These are phyloP conservation scores for Centruroides sculpturatus DNA, from an alignment of 1,140 invertebrate species.

Conservation along the genomic window DNA sequence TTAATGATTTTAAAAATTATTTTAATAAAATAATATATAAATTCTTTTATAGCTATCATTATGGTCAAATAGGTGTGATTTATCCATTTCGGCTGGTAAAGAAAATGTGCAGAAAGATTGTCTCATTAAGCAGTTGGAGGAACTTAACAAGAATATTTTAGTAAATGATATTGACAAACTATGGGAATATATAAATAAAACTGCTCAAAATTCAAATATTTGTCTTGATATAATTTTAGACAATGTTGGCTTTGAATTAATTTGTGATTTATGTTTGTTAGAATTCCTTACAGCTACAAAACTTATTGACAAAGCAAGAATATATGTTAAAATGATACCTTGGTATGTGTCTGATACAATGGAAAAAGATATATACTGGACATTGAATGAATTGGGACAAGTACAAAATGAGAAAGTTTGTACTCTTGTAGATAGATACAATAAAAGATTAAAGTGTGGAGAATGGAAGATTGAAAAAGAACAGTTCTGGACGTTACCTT, in stretches of 20 bases:
- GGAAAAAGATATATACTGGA: conserved; percentile 56
- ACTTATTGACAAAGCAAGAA: conserved; percentile 52
- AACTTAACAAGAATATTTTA: conserved; percentile 50
- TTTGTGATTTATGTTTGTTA: conserved; percentile 76
- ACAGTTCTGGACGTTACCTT: conserved; percentile 76
- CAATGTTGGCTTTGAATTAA: conserved; percentile 87
- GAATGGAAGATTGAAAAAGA: conserved; percentile 36
- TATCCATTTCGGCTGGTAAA: conserved; percentile 64
- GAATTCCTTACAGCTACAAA: conserved; percentile 53
- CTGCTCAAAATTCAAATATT: conserved; percentile 8
- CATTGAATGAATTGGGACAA: conserved; percentile 29
- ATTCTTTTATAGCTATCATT: conserved; percentile 32
- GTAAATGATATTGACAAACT: conserved; percentile 38
- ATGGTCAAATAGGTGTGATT: conserved; percentile 66
- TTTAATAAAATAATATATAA: neutral
- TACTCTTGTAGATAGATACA: conserved; percentile 34
- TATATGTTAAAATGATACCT: conserved; percentile 79
- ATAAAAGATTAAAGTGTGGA: conserved; percentile 33
- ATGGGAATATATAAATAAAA: conserved; percentile 1
- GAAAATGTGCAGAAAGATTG: conserved; percentile 38
- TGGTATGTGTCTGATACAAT: conserved; percentile 95
- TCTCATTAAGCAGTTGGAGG: conserved; percentile 44
- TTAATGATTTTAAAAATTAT: too few relatives aligned
- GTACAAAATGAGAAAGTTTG: conserved; percentile 10
- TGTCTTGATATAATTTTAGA: conserved; percentile 68